Evolutionary conservation across 2,113 vertebrate genomes (phyloP).

Genomic region (Neogobius melanostomus): DNA sequence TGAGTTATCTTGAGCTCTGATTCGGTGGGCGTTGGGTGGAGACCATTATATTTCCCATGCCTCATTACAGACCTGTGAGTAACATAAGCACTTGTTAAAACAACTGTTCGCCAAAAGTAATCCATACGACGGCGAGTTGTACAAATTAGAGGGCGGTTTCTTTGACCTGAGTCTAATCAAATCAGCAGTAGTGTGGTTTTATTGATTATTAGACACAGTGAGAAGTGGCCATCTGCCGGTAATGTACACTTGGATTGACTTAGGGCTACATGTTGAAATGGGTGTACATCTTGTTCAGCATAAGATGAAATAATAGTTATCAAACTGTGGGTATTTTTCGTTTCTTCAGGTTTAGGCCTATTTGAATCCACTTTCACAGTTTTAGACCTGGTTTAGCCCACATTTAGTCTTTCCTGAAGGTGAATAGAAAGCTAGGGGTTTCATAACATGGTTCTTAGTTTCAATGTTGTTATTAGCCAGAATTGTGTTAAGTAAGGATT

Average conservation of each 20-base stretch:
- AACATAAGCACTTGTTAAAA: slow-evolving; percentile 50
- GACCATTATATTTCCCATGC: slow-evolving; percentile 7
- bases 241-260: neutral
- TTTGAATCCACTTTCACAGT: no score
- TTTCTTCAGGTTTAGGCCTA: no score
- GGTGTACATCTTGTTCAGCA: no score
- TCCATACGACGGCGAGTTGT: slow-evolving; percentile 48
- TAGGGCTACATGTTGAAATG: no score
- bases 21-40: neutral
- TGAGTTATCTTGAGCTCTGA: neutral
- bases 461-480: no score
- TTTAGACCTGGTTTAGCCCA: no score
- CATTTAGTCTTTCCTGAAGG: no score
- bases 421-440: no score
- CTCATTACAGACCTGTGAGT: slow-evolving; percentile 39
- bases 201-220: slow-evolving; percentile 40
- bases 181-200: slow-evolving; percentile 32
- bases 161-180: slow-evolving; percentile 42
- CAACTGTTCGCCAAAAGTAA: slow-evolving; percentile 46
- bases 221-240: neutral
- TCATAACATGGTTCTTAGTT: no score
- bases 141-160: slow-evolving; percentile 13
- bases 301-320: no score
- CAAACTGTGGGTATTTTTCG: no score
- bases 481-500: no score